These are phyloP conservation scores for Myathropa florea DNA, from an alignment of 2,888 invertebrate genomes.

Conservation along the genomic window DNA sequence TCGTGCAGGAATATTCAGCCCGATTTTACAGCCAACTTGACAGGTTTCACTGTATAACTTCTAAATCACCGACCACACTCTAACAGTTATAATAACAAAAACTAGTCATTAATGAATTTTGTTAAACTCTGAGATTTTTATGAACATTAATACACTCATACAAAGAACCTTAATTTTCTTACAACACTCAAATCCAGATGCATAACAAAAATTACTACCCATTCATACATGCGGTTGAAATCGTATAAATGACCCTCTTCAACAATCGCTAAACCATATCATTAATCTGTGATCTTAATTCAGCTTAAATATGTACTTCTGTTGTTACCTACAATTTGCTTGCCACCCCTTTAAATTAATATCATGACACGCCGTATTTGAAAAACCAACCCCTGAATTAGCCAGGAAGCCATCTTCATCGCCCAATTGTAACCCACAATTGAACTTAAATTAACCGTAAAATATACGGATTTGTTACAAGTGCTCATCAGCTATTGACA, in stretches of 20 bases:
- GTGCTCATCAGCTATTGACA: conserved; percentile 57
- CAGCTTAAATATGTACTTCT: conserved; percentile 19
- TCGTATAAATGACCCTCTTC: not conserved
- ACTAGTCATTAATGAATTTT: too few relatives aligned
- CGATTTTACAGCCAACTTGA: too few relatives aligned
- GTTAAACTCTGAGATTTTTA: too few relatives aligned
- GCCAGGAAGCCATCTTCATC: conserved; percentile 42
- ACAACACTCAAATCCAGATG: not conserved
- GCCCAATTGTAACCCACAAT: conserved; percentile 52
- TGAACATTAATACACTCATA: too few relatives aligned
- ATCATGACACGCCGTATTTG: not conserved
- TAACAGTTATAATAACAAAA: too few relatives aligned
- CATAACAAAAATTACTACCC: not conserved
- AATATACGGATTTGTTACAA: conserved; percentile 65
- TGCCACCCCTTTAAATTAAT: conserved; percentile 41
- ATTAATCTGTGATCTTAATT: conserved; percentile 7
- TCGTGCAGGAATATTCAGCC: too few relatives aligned
- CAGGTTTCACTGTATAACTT: too few relatives aligned
- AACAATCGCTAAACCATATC: conserved; percentile 2
- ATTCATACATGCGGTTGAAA: not conserved
- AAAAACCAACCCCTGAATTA: conserved; percentile 29
- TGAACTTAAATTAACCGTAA: conserved; percentile 65
- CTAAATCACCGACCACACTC: too few relatives aligned
- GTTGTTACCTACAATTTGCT: conserved; percentile 27
- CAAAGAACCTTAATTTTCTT: too few relatives aligned